Evolutionary conservation across 23 tunicate species (phyloP).

Genomic region (Ascidia mentula): DNA sequence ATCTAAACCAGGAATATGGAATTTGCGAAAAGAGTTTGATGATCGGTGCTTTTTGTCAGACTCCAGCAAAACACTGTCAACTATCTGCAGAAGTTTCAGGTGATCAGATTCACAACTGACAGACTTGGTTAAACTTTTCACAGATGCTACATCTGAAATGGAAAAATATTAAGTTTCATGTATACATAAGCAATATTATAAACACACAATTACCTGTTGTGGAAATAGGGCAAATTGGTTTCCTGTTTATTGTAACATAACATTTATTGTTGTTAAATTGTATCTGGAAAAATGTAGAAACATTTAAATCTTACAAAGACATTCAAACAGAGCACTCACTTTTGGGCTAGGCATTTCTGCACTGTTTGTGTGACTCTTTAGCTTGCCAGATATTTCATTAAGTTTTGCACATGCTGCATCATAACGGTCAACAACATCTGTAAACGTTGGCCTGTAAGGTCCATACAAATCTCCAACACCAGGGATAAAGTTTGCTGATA

Average conservation of each 20-base stretch:
- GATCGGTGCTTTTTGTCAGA: constrained; percentile 17
- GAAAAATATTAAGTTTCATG: neutral
- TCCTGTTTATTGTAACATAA: constrained; percentile 6
- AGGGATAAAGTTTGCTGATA: constrained; percentile 57
- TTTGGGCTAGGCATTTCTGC: neutral
- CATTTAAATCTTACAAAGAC: neutral
- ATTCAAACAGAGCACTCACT: neutral
- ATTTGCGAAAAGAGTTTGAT: neutral
- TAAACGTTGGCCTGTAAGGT: constrained; percentile 56
- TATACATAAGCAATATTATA: neutral
- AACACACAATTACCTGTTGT: neutral
- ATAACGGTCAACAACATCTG: constrained; percentile 42
- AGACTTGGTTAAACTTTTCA: neutral
- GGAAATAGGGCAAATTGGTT: neutral
- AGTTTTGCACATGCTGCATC: neutral
- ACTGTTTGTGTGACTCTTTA: neutral
- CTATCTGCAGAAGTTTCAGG: constrained; percentile 17
- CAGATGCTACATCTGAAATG: neutral
- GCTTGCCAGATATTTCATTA: neutral
- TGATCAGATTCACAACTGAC: neutral
- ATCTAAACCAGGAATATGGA: constrained; percentile 39
- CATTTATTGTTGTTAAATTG: constrained; percentile 20
- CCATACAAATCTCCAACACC: constrained; percentile 67
- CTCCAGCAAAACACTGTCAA: constrained; percentile 23
- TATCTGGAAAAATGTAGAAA: neutral